A percentile compares a stretch with the other conserved stretches of the same genome.
These are phyloP conservation scores for Agonopterix subpropinquella DNA, from an alignment of 2,888 invertebrate species.

Conservation along the genomic window DNA sequence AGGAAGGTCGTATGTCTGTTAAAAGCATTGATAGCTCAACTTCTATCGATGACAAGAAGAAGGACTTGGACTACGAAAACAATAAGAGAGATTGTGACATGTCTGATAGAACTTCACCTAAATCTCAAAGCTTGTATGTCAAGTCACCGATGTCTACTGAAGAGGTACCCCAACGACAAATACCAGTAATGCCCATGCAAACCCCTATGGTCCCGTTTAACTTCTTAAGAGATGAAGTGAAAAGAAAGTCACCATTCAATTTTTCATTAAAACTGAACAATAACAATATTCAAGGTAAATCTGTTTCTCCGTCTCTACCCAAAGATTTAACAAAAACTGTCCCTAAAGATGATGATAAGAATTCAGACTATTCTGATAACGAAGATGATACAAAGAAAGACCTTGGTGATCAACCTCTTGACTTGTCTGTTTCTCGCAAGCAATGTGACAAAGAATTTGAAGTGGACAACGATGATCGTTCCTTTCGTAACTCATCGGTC, in stretches of 20 bases:
- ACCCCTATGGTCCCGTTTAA: conserved; percentile 49
- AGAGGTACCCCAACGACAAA: conserved; percentile 77
- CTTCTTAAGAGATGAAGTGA: conserved; percentile 49
- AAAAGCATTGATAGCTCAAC: conserved; percentile 63
- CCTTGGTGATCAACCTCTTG: conserved; percentile 81
- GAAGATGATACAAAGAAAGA: conserved; percentile 60
- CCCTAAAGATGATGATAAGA: conserved; percentile 39
- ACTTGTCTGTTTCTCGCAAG: conserved; percentile 80
- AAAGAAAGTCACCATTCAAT: conserved; percentile 53
- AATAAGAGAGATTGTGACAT: conserved; percentile 40
- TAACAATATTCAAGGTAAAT: conserved; percentile 40
- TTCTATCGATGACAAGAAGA: conserved; percentile 58
- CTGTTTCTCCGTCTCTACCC: conserved; percentile 39
- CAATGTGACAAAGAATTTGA: conserved; percentile 61
- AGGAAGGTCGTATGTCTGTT: conserved; percentile 60
- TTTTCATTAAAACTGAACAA: conserved; percentile 50
- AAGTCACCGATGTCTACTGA: conserved; percentile 82
- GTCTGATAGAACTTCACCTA: conserved; percentile 75
- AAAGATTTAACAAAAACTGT: conserved; percentile 56
- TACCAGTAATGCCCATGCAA: conserved; percentile 77
- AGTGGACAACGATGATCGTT: conserved; percentile 53
- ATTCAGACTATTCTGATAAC: conserved; percentile 48
- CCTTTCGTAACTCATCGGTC: conserved; percentile 55
- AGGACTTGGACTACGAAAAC: conserved; percentile 48
- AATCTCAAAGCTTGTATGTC: conserved; percentile 50